A percentile compares a stretch with the other conserved stretches of the same genome.
phyloP scores from a whole-genome alignment of 1,140 invertebrate genomes.

The Sycophila sp. region DNA sequence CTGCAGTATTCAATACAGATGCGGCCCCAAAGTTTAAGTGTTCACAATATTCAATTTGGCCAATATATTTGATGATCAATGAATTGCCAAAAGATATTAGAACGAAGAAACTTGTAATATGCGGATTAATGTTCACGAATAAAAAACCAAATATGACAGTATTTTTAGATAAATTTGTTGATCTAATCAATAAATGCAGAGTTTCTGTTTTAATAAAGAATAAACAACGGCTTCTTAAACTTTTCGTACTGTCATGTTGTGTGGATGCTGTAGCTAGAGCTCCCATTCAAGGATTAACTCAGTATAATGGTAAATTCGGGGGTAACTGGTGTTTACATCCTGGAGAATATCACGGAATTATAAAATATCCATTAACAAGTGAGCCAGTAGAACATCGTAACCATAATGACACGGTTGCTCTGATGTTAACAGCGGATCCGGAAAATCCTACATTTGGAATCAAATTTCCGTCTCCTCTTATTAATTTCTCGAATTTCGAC shows the following conservation, averaged over 20 bases:
- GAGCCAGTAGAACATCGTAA: background rate
- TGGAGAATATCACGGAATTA: background rate
- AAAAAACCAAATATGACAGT: slow-evolving; percentile 6
- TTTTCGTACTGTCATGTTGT: background rate
- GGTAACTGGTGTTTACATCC: slow-evolving; percentile 21
- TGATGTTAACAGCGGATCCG: background rate
- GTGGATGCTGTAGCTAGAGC: background rate
- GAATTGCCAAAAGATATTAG: background rate
- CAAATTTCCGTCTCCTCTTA: slow-evolving; percentile 6
- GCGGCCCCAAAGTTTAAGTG: background rate
- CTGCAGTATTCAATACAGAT: slow-evolving; percentile 18
- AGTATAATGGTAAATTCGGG: slow-evolving; percentile 24
- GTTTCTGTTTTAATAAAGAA: background rate
- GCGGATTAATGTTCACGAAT: slow-evolving; percentile 6
- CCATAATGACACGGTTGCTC: background rate
- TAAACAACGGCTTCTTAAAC: background rate
- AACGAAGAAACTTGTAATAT: background rate
- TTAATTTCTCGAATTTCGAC: slow-evolving; percentile 24
- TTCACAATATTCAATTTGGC: background rate
- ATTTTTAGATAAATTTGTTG: background rate
- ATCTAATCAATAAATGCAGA: background rate
- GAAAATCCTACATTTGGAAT: background rate
- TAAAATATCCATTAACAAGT: slow-evolving; percentile 6
- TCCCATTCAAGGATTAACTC: background rate
- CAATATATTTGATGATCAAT: background rate